Evolutionary conservation across 2,113 vertebrate genomes (phyloP).

Genomic region (Megaceryle torquata): DNA sequence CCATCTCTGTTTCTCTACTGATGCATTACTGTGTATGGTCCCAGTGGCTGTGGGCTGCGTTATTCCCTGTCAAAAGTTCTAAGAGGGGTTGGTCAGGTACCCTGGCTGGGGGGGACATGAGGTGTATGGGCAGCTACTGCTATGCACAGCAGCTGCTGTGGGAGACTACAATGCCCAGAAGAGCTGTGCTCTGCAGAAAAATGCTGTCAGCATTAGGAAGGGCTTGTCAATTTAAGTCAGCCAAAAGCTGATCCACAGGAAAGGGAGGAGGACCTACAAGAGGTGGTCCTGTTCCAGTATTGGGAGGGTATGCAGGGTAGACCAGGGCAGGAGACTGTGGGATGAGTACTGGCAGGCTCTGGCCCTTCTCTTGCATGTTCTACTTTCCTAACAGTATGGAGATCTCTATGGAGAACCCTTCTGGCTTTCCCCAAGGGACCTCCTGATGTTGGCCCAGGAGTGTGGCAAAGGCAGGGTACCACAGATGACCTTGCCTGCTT

Average conservation of each 20-base stretch:
- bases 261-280: background rate
- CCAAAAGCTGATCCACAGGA: background rate
- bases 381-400: background rate
- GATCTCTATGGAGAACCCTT: background rate
- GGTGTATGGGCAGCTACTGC: background rate
- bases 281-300: background rate
- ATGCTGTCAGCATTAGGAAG: background rate
- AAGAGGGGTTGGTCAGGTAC: accelerated
- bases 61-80: background rate
- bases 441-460: background rate
- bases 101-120: background rate
- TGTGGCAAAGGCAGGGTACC: background rate
- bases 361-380: background rate
- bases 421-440: background rate
- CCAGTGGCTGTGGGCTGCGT: accelerated
- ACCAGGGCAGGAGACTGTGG: background rate
- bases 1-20: accelerated
- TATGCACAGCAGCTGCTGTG: background rate
- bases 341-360: background rate
- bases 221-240: background rate
- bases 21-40: background rate
- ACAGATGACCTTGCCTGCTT: background rate
- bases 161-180: accelerated
- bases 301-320: background rate
- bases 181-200: background rate